A percentile compares a stretch with the other conserved stretches of the same genome.
phyloP scores from a whole-genome alignment of 2,113 vertebrate species.

The Etia nguti region DNA sequence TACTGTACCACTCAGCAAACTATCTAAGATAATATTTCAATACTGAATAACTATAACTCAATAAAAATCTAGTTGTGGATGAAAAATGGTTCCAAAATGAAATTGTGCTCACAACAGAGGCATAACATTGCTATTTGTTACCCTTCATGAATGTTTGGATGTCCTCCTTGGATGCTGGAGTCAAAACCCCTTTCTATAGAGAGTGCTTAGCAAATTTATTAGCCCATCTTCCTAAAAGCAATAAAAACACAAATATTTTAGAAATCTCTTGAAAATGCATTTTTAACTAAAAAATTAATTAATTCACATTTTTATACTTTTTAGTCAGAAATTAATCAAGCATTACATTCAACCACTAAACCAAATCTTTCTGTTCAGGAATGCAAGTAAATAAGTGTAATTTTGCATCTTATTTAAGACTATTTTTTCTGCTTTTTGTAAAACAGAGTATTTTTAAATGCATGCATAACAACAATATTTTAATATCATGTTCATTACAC shows the following conservation, averaged over 20 bases:
- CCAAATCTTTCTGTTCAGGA: neutral
- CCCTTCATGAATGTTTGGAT: accelerated
- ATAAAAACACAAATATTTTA: neutral
- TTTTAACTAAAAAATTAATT: neutral
- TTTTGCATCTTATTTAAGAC: neutral
- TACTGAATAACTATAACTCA: neutral
- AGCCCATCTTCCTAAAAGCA: neutral
- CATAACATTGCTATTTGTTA: neutral
- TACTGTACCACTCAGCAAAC: neutral
- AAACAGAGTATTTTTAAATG: neutral
- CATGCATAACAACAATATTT: neutral
- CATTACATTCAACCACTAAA: neutral
- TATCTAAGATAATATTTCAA: neutral
- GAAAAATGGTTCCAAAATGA: neutral
- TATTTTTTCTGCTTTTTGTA: neutral
- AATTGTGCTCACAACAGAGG: neutral
- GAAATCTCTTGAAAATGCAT: neutral
- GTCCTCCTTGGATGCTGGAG: neutral
- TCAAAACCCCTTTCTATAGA: neutral
- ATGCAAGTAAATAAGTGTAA: neutral
- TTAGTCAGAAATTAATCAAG: neutral
- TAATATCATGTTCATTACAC: neutral
- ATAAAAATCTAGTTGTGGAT: neutral
- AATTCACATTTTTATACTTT: accelerated
- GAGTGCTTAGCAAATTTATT: accelerated